Base-by-base conservation (phyloP, 2,113 vertebrate species). In the Chaetodon trifascialis region DNA sequence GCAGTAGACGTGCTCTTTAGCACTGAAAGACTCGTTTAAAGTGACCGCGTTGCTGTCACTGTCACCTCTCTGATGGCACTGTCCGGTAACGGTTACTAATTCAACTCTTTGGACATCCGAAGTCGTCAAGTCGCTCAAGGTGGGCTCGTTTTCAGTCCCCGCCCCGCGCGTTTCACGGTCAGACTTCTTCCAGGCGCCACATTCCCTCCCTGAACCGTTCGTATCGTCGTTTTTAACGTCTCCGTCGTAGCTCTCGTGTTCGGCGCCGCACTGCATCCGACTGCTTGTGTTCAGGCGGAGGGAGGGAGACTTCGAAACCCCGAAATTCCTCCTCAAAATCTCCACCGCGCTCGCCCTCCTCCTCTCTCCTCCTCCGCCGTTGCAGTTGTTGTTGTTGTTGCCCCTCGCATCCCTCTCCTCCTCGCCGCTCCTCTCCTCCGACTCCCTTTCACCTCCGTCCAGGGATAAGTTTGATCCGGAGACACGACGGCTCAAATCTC, bases 1-100 rank as follows among this genome's bases (percentile, higher is more conserved):
- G 92, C 97, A 98, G 52, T 97, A 97, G 55, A 97, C 93, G 74
- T 96, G 97, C 42, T 96, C 93, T 85, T 92, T 90, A 21, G 87
- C 62, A 16, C 23, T 55, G 0, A 54, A n/a, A 7, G 76, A 25
- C 60, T 85, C 91, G 0, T 82, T 87, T 21, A 12, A 15, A 42
- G 52, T 25, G 6, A 11, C 40, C 11, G 69, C 11, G 66, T 23
- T 81, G 66, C 52, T 19, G 60, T 82, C 76, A 51, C 40, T 59
- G 58, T 88, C 85, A 62, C 52, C 4, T n/a, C 5, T 23, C 44
- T 51, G 42, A 8, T n/a, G 84, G 42, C 76, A 15, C 62, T 52
- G 74, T 23, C 79, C 83, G 2, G 79, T 42, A 70, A 71, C 30
- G 4, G 65, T 36, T 3, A 75, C 8, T 14, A 64, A 63, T 55